Percentiles rank a stretch among this genome's conserved stretches.
These are phyloP conservation scores for Bovichtus diacanthus DNA, from an alignment of 2,797 vertebrate genomes.

Conservation along the genomic window DNA sequence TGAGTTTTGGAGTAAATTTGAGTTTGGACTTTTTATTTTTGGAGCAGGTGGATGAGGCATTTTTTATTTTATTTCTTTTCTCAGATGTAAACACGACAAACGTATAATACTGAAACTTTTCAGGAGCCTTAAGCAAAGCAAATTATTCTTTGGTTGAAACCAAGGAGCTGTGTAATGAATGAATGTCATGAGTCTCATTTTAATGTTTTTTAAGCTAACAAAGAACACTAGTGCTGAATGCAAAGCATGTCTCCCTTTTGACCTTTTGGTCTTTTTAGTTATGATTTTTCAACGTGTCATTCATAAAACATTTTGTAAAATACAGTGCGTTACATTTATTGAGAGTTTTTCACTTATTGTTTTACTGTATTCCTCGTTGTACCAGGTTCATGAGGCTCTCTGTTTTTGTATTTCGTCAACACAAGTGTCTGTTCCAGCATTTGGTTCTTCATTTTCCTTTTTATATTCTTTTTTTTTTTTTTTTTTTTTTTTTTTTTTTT, in stretches of 20 bases:
- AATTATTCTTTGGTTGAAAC: conserved; percentile 24
- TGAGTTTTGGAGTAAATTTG: conserved; percentile 18
- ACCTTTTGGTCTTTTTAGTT: conserved; percentile 8
- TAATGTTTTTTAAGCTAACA: conserved; percentile 20
- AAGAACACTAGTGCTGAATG: conserved; percentile 41
- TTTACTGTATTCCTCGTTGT: conserved; percentile 41
- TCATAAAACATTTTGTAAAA: conserved; percentile 51
- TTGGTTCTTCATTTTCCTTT: conserved; percentile 19
- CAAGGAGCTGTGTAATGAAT: conserved; percentile 30
- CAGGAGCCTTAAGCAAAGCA: conserved; percentile 62
- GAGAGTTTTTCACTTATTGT: conserved; percentile 21
- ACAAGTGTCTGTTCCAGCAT: conserved; percentile 22
- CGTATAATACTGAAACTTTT: conserved; percentile 22
- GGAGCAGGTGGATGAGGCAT: not conserved
- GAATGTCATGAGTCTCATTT: conserved; percentile 62
- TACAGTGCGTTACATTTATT: conserved; percentile 30
- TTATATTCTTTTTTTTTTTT: conserved; percentile 58
- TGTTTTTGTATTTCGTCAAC: conserved; percentile 11
- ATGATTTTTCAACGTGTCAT: conserved; percentile 9
- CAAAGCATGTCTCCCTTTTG: conserved; percentile 28
- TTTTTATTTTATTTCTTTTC: too few relatives aligned
- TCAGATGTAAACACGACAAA: conserved; percentile 40
- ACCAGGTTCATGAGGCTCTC: conserved; percentile 14
- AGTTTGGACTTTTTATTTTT: not conserved
- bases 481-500: too few relatives aligned